Evolutionary conservation across 2,888 invertebrate species (phyloP), one percentile per base, ranked within the genome.

Genomic region (Pachliopta kotzebuea): DNA sequence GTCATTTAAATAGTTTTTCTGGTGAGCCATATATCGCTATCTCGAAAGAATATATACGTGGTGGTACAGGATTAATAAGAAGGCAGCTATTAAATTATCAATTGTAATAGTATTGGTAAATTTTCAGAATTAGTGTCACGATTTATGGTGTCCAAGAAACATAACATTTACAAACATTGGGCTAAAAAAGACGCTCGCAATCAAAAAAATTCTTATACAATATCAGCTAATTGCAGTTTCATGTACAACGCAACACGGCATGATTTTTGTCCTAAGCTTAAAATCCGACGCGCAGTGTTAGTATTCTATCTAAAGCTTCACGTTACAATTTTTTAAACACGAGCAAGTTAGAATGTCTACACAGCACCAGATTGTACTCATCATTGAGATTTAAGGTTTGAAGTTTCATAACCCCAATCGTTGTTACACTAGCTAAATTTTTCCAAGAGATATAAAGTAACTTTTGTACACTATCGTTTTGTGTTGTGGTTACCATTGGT

Each of bases 261-360:
- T 4, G 85, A 88, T 23, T 85, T 86, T 68, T 84, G 83, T 63
- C 84, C 88, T 0, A 85, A 81, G 68, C 69, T 90, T 56, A 92
- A 84, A 72, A 90, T 94, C 63, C 84, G 94, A n/a, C 81, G 88
- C 49, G 94, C 94, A n/a, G 88, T 90, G 92, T 92, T 71, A 69
- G 90, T 80, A 60, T 49, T 57, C 42, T 50, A 18, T 24, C 11
- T 31, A 29, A 29, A 20, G 23, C 14, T 26, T 6, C 56, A 45
- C 59, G 11, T 55, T 29, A 21, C 50, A n/a, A 56, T 50, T 45
- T 20, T 45, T 18, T 6, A 45, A 0, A 45, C 18, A 45, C 0
- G 26, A 26, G 3, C 26, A 4, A 4, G 31, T 31, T 37, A 37
- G 11, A 37, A 37, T 37, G 2, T 37, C 14, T 14, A 37, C 37